Evolutionary conservation across 2,113 vertebrate species (phyloP).

Genomic region (Perccottus glenii): DNA sequence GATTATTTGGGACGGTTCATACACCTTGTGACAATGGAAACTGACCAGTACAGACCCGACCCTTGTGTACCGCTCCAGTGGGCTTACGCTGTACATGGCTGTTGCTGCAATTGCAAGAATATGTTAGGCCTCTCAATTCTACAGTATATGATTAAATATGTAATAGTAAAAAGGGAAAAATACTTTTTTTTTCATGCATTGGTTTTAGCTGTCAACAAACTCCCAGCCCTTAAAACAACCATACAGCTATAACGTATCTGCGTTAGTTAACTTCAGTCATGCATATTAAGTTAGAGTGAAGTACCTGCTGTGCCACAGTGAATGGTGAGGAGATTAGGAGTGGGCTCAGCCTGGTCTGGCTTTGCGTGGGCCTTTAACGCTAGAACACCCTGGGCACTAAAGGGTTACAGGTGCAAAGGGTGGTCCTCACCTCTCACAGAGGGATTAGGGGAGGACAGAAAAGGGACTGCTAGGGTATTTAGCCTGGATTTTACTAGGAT

Average conservation of each 20-base stretch:
- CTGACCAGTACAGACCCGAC: no score
- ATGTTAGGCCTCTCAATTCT: no score
- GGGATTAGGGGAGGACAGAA: conserved; percentile 29
- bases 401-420: conserved; percentile 82
- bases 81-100: no score
- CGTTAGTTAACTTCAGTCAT: conserved; percentile 29
- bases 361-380: conserved; percentile 56
- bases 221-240: conserved; percentile 10
- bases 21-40: no score
- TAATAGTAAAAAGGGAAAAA: not conserved
- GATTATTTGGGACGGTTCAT: no score
- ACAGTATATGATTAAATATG: no score
- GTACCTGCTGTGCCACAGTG: conserved; percentile 70
- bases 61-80: no score
- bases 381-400: conserved; percentile 79
- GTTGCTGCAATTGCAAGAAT: no score
- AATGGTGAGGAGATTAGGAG: conserved; percentile 36
- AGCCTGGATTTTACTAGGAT: conserved; percentile 20
- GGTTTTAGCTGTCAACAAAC: not conserved
- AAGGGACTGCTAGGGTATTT: conserved; percentile 34
- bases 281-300: conserved; percentile 64
- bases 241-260: conserved; percentile 6
- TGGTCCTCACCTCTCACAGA: conserved; percentile 76
- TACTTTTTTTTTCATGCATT: conserved; percentile 21
- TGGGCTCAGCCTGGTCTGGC: conserved; percentile 39